Evolutionary conservation across 2,888 invertebrate species (phyloP).

Genomic region (Oxyscelio sp.): DNA sequence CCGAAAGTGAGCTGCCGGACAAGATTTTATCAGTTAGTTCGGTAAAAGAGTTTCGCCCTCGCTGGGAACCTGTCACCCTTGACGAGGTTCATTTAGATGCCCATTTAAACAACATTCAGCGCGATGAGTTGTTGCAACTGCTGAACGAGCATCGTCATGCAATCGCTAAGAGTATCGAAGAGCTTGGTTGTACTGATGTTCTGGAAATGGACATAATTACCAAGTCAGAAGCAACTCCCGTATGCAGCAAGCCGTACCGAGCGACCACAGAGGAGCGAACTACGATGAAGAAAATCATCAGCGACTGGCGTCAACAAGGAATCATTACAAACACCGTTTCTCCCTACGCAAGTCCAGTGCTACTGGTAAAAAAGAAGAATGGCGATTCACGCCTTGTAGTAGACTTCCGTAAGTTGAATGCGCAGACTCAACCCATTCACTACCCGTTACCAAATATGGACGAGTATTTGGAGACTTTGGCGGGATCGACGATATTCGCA

Average conservation of each 20-base stretch:
- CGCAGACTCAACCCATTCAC: conserved; percentile 44
- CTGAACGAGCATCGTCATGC: neutral
- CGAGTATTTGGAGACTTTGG: conserved; percentile 1
- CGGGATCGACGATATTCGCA: conserved; percentile 1
- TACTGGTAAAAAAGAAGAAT: conserved; percentile 55
- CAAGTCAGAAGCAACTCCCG: neutral
- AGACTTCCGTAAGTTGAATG: conserved; percentile 63
- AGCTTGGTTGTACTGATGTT: neutral
- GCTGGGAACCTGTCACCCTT: neutral
- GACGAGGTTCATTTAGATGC: neutral
- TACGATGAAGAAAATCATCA: conserved; percentile 44
- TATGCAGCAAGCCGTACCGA: conserved; percentile 17
- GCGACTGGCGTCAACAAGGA: conserved; percentile 52
- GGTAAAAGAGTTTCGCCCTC: neutral
- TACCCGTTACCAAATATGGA: neutral
- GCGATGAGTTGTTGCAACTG: neutral
- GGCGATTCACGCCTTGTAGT: conserved; percentile 63
- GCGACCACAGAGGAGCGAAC: conserved; percentile 44
- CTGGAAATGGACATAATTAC: neutral
- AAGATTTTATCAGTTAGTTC: neutral
- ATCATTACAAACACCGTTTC: conserved; percentile 34
- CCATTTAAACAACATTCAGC: neutral
- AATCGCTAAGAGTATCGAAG: neutral
- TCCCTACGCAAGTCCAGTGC: conserved; percentile 61
- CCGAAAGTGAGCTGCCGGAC: neutral